Conservation (phyloP, 2,888 invertebrate genomes). For the Sipha maydis region DNA sequence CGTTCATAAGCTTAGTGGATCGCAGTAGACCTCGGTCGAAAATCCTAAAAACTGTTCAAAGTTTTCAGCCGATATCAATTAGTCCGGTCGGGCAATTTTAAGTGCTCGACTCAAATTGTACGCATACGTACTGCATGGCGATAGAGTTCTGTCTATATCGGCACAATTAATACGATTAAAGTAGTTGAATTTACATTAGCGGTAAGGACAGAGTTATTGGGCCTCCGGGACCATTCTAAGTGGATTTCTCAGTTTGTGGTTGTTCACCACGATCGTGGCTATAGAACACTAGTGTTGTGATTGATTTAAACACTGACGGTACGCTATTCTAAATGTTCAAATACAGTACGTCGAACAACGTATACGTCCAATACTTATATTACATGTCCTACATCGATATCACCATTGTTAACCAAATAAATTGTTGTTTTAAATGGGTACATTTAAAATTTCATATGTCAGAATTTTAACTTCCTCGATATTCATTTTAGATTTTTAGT, state of each 20-base stretch:
- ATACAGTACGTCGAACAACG: too few species aligned
- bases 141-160: not conserved
- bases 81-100: not conserved
- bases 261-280: not conserved
- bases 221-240: not conserved
- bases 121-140: not conserved
- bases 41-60: not conserved
- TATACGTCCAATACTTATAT: too few species aligned
- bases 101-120: not conserved
- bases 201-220: conserved; percentile 15
- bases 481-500: too few species aligned
- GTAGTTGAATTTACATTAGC: conserved; percentile 26
- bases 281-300: too few species aligned
- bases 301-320: too few species aligned
- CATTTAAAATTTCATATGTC: too few species aligned
- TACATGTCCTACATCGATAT: too few species aligned
- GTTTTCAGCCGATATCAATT: not conserved
- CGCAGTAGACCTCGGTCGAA: not conserved
- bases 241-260: conserved; percentile 49
- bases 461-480: too few species aligned
- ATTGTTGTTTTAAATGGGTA: too few species aligned
- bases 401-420: too few species aligned
- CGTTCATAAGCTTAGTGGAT: too few species aligned
- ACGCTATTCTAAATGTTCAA: too few species aligned
- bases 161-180: conserved; percentile 40